Base-by-base conservation (phyloP, 1,140 invertebrate species). In the Leguminivora glycinivorella region DNA sequence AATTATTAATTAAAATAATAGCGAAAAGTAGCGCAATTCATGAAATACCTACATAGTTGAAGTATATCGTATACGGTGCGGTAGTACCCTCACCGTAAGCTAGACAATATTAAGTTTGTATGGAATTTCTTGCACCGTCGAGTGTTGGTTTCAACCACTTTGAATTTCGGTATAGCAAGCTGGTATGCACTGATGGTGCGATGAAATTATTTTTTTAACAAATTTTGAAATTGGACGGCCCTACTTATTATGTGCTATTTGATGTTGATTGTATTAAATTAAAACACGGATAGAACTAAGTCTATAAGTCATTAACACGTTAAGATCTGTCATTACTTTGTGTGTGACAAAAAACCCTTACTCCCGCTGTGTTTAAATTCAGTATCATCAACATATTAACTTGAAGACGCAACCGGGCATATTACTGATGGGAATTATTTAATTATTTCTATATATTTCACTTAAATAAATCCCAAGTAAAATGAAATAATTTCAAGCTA, bases 1-100 rank as follows among this genome's bases (percentile, higher is more conserved):
- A 90, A 88, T 90, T 88, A 88, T 83, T 81, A 85, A 78, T 82
- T 76, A 76, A 80, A 81, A 79, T 70, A 83, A 88, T 89, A 89
- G 83, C 79, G 77, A 84, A 82, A 81, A 82, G 87, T 90, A 90
- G 88, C 78, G 83, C 85, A 89, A 90, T 90, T 90, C 80, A 86
- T 83, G 78, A 81, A 80, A 83, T 88, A 80, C 83, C 85, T 84
- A 83, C 77, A 83, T 90, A 90, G 88, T 84, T 88, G 81, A 87
- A 52, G 79, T 84, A 82, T 85, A 79, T 78, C 81, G 80, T 87
- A 82, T 73, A 70, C 71, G 73, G 78, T 77, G 69, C 76, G 75
- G 83, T 84, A 83, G 82, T 87, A 90, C 85, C 85, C 87, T 83
- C 76, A 75, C 60, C 66, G 70, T 77, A 83, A 81, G 83, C 84